phyloP scores from a whole-genome alignment of 2,797 vertebrate genomes.

The Falco columbarius region DNA sequence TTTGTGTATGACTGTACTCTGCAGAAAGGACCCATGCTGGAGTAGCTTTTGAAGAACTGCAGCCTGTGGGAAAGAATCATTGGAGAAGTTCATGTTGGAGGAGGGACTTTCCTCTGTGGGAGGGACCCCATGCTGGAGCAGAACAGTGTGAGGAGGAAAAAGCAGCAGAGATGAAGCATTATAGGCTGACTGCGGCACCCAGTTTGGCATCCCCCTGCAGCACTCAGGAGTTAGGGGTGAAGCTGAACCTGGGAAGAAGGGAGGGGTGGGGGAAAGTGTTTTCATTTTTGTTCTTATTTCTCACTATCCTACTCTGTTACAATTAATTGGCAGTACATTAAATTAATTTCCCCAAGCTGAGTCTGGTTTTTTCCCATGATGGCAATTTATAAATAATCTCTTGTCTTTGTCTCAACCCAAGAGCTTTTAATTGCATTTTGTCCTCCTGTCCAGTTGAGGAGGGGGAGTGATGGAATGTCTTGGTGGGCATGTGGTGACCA shows the following conservation, averaged over 20 bases:
- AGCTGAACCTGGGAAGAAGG: not conserved
- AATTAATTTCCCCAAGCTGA: not conserved
- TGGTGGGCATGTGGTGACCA: not conserved
- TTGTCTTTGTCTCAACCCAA: not conserved
- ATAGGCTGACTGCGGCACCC: fast-evolving
- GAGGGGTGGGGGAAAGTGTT: not conserved
- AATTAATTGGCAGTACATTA: not conserved
- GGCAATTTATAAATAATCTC: not conserved
- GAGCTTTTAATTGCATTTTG: not conserved
- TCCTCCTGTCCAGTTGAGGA: not conserved
- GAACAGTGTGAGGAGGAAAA: not conserved
- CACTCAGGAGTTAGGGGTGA: not conserved
- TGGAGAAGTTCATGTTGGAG: not conserved
- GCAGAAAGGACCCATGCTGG: fast-evolving
- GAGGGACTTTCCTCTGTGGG: not conserved
- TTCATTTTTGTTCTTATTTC: not conserved
- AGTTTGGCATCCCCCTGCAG: not conserved
- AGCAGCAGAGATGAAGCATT: not conserved
- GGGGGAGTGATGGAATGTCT: not conserved
- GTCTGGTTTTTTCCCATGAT: not conserved
- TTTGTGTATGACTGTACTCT: not conserved
- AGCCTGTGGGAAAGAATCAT: not conserved
- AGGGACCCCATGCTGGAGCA: not conserved
- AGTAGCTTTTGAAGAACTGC: not conserved
- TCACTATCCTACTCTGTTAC: not conserved